Evolutionary conservation across 2,888 invertebrate species (phyloP).

Genomic region (Brenthis daphne): DNA sequence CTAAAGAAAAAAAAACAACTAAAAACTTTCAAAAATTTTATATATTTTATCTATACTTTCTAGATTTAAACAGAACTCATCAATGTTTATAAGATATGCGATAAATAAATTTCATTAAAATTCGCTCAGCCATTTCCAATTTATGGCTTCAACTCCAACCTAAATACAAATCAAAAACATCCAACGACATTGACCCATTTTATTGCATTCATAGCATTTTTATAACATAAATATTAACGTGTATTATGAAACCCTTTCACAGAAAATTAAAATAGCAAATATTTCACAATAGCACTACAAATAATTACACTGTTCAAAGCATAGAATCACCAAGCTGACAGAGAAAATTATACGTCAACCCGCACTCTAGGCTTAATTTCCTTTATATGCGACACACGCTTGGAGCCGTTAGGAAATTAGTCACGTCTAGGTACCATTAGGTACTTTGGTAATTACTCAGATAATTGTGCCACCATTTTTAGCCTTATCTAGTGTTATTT

Average conservation of each 20-base stretch:
- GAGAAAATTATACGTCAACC: constrained; percentile 36
- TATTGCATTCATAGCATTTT: too few species aligned
- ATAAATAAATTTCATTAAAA: too few species aligned
- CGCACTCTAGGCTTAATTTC: constrained; percentile 28
- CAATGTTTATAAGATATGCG: too few species aligned
- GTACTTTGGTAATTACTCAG: constrained; percentile 33
- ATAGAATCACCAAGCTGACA: constrained; percentile 28
- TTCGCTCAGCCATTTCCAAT: too few species aligned
- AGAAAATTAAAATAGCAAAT: constrained; percentile 10
- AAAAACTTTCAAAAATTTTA: too few species aligned
- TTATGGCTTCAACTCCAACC: too few species aligned
- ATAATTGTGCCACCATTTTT: constrained; percentile 26
- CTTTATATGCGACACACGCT: constrained; percentile 38
- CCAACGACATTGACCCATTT: too few species aligned
- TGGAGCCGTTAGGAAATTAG: constrained; percentile 31
- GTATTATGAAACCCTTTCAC: not conserved
- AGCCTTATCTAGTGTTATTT: constrained; percentile 9
- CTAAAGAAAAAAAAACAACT: too few species aligned
- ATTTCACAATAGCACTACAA: constrained; percentile 23
- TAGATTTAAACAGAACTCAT: too few species aligned
- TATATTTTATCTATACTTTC: too few species aligned
- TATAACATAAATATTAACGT: too few species aligned
- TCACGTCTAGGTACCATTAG: constrained; percentile 35
- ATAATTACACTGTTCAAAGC: constrained; percentile 21
- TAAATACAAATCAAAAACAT: too few species aligned